Percentiles rank a stretch among this genome's conserved stretches.
These are phyloP conservation scores for Daptonema setosum DNA, from an alignment of 2,888 invertebrate genomes.

Conservation along the genomic window DNA sequence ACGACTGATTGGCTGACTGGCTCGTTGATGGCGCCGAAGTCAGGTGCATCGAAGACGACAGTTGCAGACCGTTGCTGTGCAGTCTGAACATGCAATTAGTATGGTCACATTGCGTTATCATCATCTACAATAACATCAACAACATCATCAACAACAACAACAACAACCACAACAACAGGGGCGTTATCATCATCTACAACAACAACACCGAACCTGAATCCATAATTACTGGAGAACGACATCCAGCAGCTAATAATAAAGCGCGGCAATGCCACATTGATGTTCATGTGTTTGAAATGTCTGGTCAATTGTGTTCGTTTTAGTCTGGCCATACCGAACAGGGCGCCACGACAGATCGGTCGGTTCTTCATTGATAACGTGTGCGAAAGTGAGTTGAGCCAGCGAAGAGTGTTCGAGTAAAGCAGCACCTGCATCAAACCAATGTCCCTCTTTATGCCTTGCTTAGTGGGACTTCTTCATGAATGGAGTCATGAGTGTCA, in stretches of 20 bases:
- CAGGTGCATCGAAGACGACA: slow-evolving; percentile 20
- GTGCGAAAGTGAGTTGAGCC: slow-evolving; percentile 41
- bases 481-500: too few relatives aligned
- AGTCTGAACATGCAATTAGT: too few relatives aligned
- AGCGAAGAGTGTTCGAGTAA: slow-evolving; percentile 25
- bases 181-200: too few relatives aligned
- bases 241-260: slow-evolving; percentile 72
- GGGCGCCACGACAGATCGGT: slow-evolving; percentile 68
- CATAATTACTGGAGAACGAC: slow-evolving; percentile 79
- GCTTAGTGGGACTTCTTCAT: too few relatives aligned
- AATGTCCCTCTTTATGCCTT: too few relatives aligned
- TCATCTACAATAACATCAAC: too few relatives aligned
- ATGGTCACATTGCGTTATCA: too few relatives aligned
- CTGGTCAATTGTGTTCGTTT: slow-evolving; percentile 73
- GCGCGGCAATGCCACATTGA: slow-evolving; percentile 64
- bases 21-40: too few relatives aligned
- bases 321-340: slow-evolving; percentile 61
- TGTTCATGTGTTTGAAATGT: slow-evolving; percentile 51
- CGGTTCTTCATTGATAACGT: slow-evolving; percentile 63
- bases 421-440: slow-evolving; percentile 16
- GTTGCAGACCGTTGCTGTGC: slow-evolving; percentile 49
- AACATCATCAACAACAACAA: too few relatives aligned
- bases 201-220: slow-evolving; percentile 71
- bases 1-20: too few relatives aligned
- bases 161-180: too few relatives aligned